Conservation (phyloP, 1,140 invertebrate genomes). For the Lanistes nyassanus region DNA sequence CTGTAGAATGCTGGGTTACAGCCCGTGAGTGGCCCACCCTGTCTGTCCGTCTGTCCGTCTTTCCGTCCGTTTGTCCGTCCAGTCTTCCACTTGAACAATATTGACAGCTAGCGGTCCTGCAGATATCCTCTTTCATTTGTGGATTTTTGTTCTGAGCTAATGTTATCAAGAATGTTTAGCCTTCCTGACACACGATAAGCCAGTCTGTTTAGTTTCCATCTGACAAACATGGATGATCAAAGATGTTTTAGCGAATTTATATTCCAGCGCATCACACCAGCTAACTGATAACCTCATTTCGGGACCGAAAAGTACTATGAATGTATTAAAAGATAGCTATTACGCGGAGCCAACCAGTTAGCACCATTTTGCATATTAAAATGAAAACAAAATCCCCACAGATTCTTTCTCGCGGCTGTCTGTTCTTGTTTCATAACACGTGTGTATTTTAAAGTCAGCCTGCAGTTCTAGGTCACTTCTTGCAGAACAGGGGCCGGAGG, state of each 20-base stretch:
- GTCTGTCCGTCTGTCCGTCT: no score
- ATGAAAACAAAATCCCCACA: background rate
- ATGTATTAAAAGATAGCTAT: background rate
- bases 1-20: slow-evolving; percentile 76
- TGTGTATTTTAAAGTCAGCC: no score
- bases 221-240: no score
- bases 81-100: background rate
- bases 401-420: background rate
- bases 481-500: slow-evolving; percentile 25
- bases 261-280: no score
- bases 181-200: no score
- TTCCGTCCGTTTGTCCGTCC: background rate
- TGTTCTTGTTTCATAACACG: background rate
- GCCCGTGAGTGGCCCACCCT: slow-evolving; percentile 21
- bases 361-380: no score
- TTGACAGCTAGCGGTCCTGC: background rate
- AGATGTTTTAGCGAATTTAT: no score
- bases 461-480: background rate
- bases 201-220: no score
- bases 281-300: no score
- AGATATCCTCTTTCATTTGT: background rate
- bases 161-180: no score
- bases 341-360: no score
- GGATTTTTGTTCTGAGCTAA: no score
- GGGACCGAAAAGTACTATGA: background rate